Evolutionary conservation across 1,140 invertebrate species (phyloP).

Genomic region (Thaumetopoea pityocampa): DNA sequence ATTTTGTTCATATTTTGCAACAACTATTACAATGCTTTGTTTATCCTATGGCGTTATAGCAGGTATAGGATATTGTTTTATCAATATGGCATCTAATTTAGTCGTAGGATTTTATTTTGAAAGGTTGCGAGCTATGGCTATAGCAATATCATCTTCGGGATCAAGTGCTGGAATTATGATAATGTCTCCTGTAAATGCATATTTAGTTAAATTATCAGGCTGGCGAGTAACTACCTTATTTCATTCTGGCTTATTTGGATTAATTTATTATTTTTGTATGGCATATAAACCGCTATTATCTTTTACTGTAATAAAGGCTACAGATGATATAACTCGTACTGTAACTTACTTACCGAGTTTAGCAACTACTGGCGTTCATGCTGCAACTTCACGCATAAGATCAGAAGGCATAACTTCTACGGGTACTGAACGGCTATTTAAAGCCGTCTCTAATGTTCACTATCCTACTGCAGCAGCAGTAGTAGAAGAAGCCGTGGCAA

Average conservation of each 20-base stretch:
- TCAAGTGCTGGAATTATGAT: constrained; percentile 86
- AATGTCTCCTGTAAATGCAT: constrained; percentile 81
- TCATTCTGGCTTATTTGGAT: constrained; percentile 78
- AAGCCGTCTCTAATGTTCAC: constrained; percentile 55
- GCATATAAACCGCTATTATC: constrained; percentile 50
- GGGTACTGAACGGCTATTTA: constrained; percentile 51
- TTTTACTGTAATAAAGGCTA: constrained; percentile 45
- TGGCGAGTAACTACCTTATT: constrained; percentile 85
- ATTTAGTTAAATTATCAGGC: constrained; percentile 80
- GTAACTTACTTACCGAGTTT: constrained; percentile 65
- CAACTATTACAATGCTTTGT: constrained; percentile 36
- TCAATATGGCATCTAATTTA: constrained; percentile 78
- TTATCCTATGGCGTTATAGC: constrained; percentile 60
- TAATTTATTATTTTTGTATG: constrained; percentile 57
- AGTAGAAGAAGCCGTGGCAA: constrained; percentile 30
- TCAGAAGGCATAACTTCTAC: constrained; percentile 35
- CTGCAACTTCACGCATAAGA: constrained; percentile 22
- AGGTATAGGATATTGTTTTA: constrained; percentile 90
- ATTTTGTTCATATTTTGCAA: constrained; percentile 51
- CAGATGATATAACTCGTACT: constrained; percentile 53
- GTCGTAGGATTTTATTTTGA: constrained; percentile 90
- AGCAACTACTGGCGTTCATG: constrained; percentile 30
- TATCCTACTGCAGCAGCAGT: constrained; percentile 61
- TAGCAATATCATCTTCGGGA: constrained; percentile 87
- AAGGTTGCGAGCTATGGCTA: constrained; percentile 84